phyloP scores from a whole-genome alignment of 2,797 vertebrate genomes.

The Muscicapa striata region DNA sequence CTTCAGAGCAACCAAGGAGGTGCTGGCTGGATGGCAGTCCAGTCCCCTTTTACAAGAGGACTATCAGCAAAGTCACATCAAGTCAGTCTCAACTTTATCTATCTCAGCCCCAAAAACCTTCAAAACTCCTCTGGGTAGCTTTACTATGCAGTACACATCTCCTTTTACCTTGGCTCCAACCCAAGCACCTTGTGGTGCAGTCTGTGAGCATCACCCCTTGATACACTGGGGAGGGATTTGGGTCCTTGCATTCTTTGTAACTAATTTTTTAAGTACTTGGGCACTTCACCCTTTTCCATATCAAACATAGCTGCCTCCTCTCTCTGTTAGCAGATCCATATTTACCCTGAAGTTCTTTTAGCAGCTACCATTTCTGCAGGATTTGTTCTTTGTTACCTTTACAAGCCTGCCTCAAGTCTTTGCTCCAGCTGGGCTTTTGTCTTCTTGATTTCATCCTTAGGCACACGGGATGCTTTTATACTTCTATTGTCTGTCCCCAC shows the following conservation, averaged over 20 bases:
- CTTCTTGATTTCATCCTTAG: conserved; percentile 4
- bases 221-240: neutral
- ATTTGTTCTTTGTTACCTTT: neutral
- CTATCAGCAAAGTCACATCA: neutral
- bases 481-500: neutral
- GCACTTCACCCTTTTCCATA: neutral
- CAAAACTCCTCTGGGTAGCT: neutral
- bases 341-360: neutral
- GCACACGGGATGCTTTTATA: neutral
- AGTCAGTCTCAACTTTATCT: neutral
- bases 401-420: neutral
- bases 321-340: neutral
- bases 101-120: neutral
- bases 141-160: neutral
- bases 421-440: neutral
- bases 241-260: neutral
- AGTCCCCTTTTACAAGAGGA: neutral
- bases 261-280: neutral
- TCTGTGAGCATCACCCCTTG: neutral
- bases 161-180: neutral
- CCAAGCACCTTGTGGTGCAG: neutral
- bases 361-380: neutral
- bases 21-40: neutral
- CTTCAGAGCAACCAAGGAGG: neutral
- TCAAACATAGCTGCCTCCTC: neutral